Conservation (phyloP, 2,888 invertebrate species). For the Plutella xylostella region DNA sequence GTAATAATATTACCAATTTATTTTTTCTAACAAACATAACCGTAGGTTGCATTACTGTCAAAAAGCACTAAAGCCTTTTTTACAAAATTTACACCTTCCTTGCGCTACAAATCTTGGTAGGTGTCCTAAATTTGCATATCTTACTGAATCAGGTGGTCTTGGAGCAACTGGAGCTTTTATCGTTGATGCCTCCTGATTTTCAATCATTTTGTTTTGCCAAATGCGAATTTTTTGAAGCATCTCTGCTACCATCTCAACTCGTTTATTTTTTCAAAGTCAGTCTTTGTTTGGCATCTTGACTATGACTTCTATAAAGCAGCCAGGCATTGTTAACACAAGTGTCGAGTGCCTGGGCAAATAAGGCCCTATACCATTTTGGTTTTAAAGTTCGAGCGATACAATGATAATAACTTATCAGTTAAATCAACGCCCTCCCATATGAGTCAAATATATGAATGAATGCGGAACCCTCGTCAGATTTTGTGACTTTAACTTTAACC, state of each 20-base stretch:
- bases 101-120: background rate
- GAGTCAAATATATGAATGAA: no score
- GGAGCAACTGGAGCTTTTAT: background rate
- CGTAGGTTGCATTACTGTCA: background rate
- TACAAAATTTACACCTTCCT: background rate
- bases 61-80: background rate
- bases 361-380: slow-evolving; percentile 15
- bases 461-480: no score
- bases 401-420: slow-evolving; percentile 1
- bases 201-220: background rate
- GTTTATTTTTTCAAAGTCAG: background rate
- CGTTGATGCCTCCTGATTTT: background rate
- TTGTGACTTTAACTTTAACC: no score
- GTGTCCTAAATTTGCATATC: background rate
- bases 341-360: slow-evolving; percentile 14
- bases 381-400: slow-evolving; percentile 10
- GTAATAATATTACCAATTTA: background rate
- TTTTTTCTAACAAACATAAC: background rate
- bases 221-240: background rate
- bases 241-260: background rate
- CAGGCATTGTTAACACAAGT: slow-evolving; percentile 14
- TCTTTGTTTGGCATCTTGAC: background rate
- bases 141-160: background rate
- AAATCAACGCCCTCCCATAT: slow-evolving; percentile 19
- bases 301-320: slow-evolving; percentile 7